Percentiles rank a stretch among this genome's conserved stretches.
phyloP scores from a whole-genome alignment of 2,888 invertebrate genomes.

The Melieria crassipennis region DNA sequence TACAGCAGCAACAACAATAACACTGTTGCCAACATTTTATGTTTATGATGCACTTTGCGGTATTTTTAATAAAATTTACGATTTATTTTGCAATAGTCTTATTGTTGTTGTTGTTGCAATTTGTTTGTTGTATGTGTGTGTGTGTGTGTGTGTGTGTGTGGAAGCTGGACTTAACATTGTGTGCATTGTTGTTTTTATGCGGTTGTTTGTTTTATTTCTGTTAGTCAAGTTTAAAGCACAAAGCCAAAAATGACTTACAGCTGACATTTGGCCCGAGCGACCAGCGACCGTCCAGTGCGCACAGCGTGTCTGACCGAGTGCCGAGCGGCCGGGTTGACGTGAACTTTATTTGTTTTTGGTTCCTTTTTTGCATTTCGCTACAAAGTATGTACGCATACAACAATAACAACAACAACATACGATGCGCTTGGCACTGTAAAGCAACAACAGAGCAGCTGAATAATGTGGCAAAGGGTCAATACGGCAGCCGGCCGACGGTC shows the following conservation, averaged over 20 bases:
- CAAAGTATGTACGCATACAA: background rate
- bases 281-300: too few species aligned
- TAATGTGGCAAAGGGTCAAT: constrained; percentile 15
- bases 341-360: too few species aligned
- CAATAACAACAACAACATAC: background rate
- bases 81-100: constrained; percentile 2
- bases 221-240: background rate
- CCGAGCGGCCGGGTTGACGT: too few species aligned
- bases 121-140: background rate
- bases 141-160: too few species aligned
- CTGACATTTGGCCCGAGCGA: background rate
- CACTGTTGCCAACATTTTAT: constrained; percentile 2
- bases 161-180: too few species aligned
- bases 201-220: too few species aligned
- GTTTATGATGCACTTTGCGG: constrained; percentile 13
- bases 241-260: background rate
- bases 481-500: background rate
- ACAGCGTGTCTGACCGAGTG: too few species aligned
- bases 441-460: background rate
- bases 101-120: background rate
- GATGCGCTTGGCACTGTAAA: background rate
- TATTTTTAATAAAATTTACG: constrained; percentile 6
- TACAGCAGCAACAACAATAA: constrained; percentile 8
- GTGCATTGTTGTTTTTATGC: too few species aligned
- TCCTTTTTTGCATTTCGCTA: background rate